Base-by-base conservation (phyloP, 92 coral and sea anemone species). In the Ricordea florida region DNA sequence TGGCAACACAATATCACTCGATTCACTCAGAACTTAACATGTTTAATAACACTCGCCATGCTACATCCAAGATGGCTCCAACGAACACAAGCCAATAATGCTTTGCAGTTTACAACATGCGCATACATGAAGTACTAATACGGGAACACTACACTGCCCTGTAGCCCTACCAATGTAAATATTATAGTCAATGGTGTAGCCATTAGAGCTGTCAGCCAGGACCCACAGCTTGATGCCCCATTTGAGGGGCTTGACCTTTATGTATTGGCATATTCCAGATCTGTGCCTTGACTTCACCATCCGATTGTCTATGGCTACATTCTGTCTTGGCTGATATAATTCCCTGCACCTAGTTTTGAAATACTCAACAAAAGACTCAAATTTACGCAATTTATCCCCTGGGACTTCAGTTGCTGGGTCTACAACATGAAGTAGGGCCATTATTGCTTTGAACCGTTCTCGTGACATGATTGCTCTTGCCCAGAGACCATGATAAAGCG, bases 401-500 rank as follows among this genome's bases (percentile, higher is more conserved):
- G 40, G 55, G 17, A 15, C 45, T 62, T 83, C 87, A 10, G 72
- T 66, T 22, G 79, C 51, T 7, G 86, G 73, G 49, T 88, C 93
- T 2, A 77, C 93, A 40, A 82, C 65, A 46, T 87, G 86, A 37
- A 88, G 10, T 21, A 78, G 37, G 61, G 80, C 89, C 93, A 88
- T 83, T 0, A 88, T 66, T n/a, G 84, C 86, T 40, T 62, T 83
- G 26, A 29, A 83, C 42, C 89, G 6, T 6, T 14, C 3, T 1
- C 80, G 30, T 7, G 86, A 31, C 57, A 88, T 35, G 20, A 84
- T 84, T 6, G 55, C 43, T 57, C 88, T 62, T 27, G 90, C 90
- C 90, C 90, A 84, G 13, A 89, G 73, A 16, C 96, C 88, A 67
- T 85, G 82, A 52, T 85, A 89, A 26, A 89, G 60, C 45, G 76